Conservation (phyloP, 1,140 invertebrate genomes). For the Notospermus geniculatus region DNA sequence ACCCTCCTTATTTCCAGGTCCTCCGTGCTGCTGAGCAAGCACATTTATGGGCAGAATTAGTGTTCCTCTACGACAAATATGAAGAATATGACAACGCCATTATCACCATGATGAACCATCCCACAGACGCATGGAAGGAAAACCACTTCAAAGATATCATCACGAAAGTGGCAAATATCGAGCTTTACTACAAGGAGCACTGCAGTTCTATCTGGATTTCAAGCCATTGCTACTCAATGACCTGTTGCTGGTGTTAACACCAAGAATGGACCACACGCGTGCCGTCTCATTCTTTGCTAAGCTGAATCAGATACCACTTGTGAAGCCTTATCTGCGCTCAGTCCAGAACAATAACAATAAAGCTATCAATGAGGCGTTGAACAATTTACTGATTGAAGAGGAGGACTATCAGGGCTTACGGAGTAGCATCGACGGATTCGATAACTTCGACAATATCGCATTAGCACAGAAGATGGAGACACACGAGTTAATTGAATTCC, state of each 20-base stretch:
- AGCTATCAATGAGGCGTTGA: slow-evolving; percentile 97
- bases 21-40: slow-evolving; percentile 96
- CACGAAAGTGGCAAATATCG: slow-evolving; percentile 94
- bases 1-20: slow-evolving; percentile 62
- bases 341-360: slow-evolving; percentile 98
- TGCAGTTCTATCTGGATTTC: slow-evolving; percentile 98
- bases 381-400: slow-evolving; percentile 95
- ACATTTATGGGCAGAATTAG: slow-evolving; percentile 97
- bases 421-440: slow-evolving; percentile 98
- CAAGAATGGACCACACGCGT: slow-evolving; percentile 96
- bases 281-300: slow-evolving; percentile 71
- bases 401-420: slow-evolving; percentile 96
- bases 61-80: slow-evolving; percentile 99
- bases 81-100: slow-evolving; percentile 99
- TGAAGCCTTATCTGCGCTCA: slow-evolving; percentile 95
- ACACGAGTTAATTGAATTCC: slow-evolving; percentile 98
- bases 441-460: slow-evolving; percentile 99
- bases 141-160: slow-evolving; percentile 98
- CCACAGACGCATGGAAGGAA: slow-evolving; percentile 98
- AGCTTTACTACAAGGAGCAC: slow-evolving; percentile 98
- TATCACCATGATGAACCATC: slow-evolving; percentile 98
- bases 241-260: slow-evolving; percentile 90
- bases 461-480: slow-evolving; percentile 96
- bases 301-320: slow-evolving; percentile 83
- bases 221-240: slow-evolving; percentile 97